phyloP scores from a whole-genome alignment of 2,888 invertebrate species.

The Poecilus cupreus region DNA sequence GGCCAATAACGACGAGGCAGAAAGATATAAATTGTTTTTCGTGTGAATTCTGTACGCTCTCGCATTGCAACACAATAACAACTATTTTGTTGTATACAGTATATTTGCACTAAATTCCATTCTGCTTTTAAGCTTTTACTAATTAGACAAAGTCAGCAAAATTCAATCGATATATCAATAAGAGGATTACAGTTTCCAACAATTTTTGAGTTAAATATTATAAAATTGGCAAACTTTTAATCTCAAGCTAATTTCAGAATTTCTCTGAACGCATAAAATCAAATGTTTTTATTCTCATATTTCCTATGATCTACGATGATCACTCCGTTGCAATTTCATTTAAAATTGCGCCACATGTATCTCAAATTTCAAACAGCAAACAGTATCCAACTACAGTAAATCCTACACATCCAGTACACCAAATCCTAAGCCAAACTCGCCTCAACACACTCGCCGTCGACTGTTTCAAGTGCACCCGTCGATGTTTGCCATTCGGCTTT shows the following conservation, averaged over 20 bases:
- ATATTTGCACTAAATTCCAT: too few species aligned
- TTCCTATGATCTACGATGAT: neutral
- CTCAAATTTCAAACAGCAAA: constrained; percentile 33
- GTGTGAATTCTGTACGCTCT: too few species aligned
- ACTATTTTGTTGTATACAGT: too few species aligned
- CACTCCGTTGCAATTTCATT: neutral
- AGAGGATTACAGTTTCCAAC: too few species aligned
- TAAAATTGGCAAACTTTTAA: too few species aligned
- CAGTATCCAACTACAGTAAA: neutral
- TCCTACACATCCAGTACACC: neutral
- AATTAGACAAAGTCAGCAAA: too few species aligned
- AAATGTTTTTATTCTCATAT: neutral
- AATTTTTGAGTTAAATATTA: too few species aligned
- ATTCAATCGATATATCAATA: too few species aligned
- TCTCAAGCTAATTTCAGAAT: neutral
- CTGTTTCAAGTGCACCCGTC: neutral
- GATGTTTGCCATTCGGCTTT: constrained; percentile 17
- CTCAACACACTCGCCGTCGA: neutral
- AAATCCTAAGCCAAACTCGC: neutral
- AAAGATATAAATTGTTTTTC: too few species aligned
- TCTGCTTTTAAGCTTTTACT: too few species aligned
- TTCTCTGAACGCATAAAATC: neutral
- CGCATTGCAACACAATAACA: too few species aligned
- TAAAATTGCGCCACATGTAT: neutral
- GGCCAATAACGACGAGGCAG: too few species aligned